Evolutionary conservation across 2,797 vertebrate species (phyloP), one percentile per base, ranked within the genome.

Genomic region (Gorsachius magnificus): DNA sequence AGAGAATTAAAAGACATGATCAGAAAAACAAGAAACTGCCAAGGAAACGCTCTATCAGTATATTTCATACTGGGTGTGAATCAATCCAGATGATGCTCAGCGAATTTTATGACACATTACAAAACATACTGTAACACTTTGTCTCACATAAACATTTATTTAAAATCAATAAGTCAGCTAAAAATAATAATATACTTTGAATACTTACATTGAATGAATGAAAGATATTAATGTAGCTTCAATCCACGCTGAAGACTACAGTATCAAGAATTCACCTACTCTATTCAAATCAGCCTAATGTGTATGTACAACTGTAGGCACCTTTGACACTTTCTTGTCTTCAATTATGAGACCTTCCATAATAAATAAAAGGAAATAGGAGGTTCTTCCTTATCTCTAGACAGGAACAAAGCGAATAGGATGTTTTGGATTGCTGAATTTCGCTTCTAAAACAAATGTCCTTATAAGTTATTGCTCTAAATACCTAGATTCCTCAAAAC

Each of bases 1-100:
- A 36, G 10, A 65, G 38, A 87, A 78, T 89, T 95, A 91, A 94
- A 88, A 93, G 88, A 76, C 50, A 88, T 29, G 41, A 87, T 35
- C 78, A 94, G 66, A 53, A 71, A 96, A 87, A 93, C 61, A 96
- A 90, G 72, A 58, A 87, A 82, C 82, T 36, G 68, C 78, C 91
- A 94, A 79, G 95, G 79, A 35, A 90, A 93, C 45, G 1, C 43
- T 46, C n/a, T n/a, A 61, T 33, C 38, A 38, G 26, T 51, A 28
- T 31, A 8, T 84, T 86, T 81, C 74, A 61, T 24, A 90, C 38
- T 10, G 54, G 28, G 57, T 45, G 50, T 36, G 89, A 96, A 86
- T 83, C 86, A 90, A 48, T 84, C 68, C 78, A 75, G 43, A 69
- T 7, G 60, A 82, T 24, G 69, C 51, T 33, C 53, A 31, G 21